Percentiles rank a stretch among this genome's conserved stretches.
Evolutionary conservation across 2,888 invertebrate genomes (phyloP).

Genomic region (Caenorhabditis sp.): DNA sequence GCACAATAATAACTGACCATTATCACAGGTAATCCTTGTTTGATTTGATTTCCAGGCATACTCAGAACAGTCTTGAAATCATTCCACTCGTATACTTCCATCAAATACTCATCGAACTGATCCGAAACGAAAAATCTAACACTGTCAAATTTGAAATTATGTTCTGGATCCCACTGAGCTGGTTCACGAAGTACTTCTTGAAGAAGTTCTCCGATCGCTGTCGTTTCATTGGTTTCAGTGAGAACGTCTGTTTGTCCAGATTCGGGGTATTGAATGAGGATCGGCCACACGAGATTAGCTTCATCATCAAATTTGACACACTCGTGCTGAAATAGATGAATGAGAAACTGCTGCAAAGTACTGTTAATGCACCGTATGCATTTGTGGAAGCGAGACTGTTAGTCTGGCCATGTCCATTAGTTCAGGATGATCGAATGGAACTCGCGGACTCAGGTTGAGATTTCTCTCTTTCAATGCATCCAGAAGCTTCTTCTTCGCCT

Average conservation of each 20-base stretch:
- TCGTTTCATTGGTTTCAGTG: conserved; percentile 87
- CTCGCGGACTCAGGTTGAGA: conserved; percentile 81
- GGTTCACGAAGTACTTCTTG: conserved; percentile 85
- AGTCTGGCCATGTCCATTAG: conserved; percentile 75
- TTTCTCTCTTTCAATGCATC: conserved; percentile 85
- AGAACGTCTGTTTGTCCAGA: conserved; percentile 90
- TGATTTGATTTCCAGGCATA: conserved; percentile 70
- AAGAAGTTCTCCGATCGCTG: conserved; percentile 86
- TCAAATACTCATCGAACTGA: conserved; percentile 73
- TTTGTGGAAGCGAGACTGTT: conserved; percentile 71
- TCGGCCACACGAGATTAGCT: conserved; percentile 83
- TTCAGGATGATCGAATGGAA: conserved; percentile 73
- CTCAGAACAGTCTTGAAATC: conserved; percentile 67
- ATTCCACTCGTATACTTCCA: conserved; percentile 74
- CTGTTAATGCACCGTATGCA: conserved; percentile 60
- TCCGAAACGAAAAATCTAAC: conserved; percentile 77
- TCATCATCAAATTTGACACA: conserved; percentile 85
- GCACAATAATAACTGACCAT: conserved; percentile 65
- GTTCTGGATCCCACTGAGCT: conserved; percentile 88
- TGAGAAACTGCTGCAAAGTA: too few relatives aligned
- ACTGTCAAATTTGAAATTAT: conserved; percentile 85
- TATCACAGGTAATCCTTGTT: conserved; percentile 78
- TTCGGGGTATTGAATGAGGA: conserved; percentile 81
- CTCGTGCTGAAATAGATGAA: conserved; percentile 72
- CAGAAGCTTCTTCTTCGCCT: conserved; percentile 84